Conservation (phyloP, 2,888 invertebrate genomes). For the Elmis aenea region DNA sequence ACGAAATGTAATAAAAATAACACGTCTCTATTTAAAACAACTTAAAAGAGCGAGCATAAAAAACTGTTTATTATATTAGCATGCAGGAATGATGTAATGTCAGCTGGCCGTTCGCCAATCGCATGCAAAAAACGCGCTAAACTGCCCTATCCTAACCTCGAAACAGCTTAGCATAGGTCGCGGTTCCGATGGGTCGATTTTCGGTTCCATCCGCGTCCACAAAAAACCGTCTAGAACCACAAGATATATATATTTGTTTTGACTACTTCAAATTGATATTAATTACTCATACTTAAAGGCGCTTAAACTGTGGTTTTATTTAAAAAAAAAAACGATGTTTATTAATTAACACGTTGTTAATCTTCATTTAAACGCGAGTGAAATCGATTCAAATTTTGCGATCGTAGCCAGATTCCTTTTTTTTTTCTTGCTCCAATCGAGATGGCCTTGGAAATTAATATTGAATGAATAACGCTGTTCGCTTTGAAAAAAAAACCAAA, state of each 20-base stretch:
- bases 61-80: slow-evolving; percentile 19
- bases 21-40: slow-evolving; percentile 1
- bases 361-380: no score
- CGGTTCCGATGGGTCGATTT: slow-evolving; percentile 17
- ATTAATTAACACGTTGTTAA: no score
- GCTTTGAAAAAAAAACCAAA: no score
- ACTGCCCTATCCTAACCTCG: slow-evolving; percentile 30
- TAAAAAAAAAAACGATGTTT: no score
- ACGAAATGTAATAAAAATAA: background rate
- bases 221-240: slow-evolving; percentile 3
- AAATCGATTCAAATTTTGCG: no score
- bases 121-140: slow-evolving; percentile 25
- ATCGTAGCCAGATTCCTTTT: no score
- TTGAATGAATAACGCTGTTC: no score
- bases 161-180: slow-evolving; percentile 20
- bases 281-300: no score
- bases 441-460: no score
- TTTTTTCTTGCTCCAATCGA: no score
- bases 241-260: background rate
- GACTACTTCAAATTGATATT: no score
- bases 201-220: slow-evolving; percentile 4
- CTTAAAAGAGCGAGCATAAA: slow-evolving; percentile 8
- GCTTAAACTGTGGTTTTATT: no score
- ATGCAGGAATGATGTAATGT: slow-evolving; percentile 16
- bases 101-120: slow-evolving; percentile 23